Base-by-base conservation (phyloP, 2,113 vertebrate species). In the Peromyscus maniculatus region DNA sequence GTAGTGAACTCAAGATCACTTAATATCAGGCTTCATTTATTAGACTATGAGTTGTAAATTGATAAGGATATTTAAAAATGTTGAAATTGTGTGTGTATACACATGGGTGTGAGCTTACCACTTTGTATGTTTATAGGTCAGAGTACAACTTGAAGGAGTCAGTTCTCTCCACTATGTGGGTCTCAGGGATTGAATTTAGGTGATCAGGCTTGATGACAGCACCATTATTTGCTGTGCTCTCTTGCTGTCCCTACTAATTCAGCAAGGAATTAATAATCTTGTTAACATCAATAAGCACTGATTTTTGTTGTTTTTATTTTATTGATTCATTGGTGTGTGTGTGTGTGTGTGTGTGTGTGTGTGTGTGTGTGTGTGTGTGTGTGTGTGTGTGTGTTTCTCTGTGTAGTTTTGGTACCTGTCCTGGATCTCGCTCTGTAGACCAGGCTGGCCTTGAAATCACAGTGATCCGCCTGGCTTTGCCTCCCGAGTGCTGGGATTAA, bases 41-140 rank as follows among this genome's bases (percentile, higher is more conserved):
- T 87, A 90, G 43, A 93, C 69, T 90, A 52, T 88, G n/a, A 43
- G 13, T 57, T 93, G 21, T 92, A 96, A 93, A 89, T 69, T 19
- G 69, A 82, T 55, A 57, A 57, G 52, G 31, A 80, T 49, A 77
- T 77, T 77, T 46, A 22, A 78, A 78, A 78, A 78, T 24, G 46
- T 52, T 49, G 26, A 78, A 31, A 49, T 78, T 49, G 13, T 49
- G 46, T 78, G 46, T 78, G n/a, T 43, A 39, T 75, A 43, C 39
- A 43, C 19, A 39, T 75, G 39, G 11, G 24, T 28, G 39, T 77
- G 26, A 8, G 28, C 26, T 78, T 78, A 31, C 26, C 13, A 78
- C 75, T 78, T 26, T 75, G 72, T 31, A 31, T 78, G 43, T 49
- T 39, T 74, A 28, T 26, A 78, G 43, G 75, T 31, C 75, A 78